A percentile compares a stretch with the other conserved stretches of the same genome.
Conservation (phyloP, 2,888 invertebrate species). For the Stomorhina lunata region DNA sequence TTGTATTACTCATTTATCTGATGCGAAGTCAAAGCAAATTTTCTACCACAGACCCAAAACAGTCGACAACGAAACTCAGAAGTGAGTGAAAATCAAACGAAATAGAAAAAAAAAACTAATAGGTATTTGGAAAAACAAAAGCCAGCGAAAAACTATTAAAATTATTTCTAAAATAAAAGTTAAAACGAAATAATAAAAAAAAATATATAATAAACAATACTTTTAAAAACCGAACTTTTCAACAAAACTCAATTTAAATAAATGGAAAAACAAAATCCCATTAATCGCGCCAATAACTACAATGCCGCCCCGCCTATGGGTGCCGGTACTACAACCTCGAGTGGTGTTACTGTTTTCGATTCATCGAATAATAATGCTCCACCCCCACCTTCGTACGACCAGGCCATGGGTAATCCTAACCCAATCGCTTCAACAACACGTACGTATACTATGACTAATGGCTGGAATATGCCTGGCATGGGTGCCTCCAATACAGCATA, state of each 20-base stretch:
- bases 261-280: slow-evolving; percentile 62
- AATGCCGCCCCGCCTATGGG: slow-evolving; percentile 40
- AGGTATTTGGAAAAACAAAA: slow-evolving; percentile 2
- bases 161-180: neutral
- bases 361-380: slow-evolving; percentile 28
- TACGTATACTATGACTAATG: slow-evolving; percentile 20
- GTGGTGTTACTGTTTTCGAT: slow-evolving; percentile 45
- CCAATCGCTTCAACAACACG: slow-evolving; percentile 28
- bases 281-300: slow-evolving; percentile 35
- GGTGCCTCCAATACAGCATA: slow-evolving; percentile 19
- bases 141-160: neutral
- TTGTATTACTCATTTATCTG: slow-evolving; percentile 38
- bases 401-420: slow-evolving; percentile 69
- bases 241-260: neutral
- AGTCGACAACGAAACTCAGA: slow-evolving; percentile 55
- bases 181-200: neutral
- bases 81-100: slow-evolving; percentile 49
- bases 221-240: neutral
- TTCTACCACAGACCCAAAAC: slow-evolving; percentile 39
- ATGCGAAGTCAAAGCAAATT: slow-evolving; percentile 41
- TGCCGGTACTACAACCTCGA: slow-evolving; percentile 44
- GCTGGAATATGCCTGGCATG: slow-evolving; percentile 30
- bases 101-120: neutral
- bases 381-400: slow-evolving; percentile 74
- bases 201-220: neutral